A percentile compares a stretch with the other conserved stretches of the same genome.
These are phyloP conservation scores for Nomada goodeniana DNA, from an alignment of 2,888 invertebrate species.

Conservation along the genomic window DNA sequence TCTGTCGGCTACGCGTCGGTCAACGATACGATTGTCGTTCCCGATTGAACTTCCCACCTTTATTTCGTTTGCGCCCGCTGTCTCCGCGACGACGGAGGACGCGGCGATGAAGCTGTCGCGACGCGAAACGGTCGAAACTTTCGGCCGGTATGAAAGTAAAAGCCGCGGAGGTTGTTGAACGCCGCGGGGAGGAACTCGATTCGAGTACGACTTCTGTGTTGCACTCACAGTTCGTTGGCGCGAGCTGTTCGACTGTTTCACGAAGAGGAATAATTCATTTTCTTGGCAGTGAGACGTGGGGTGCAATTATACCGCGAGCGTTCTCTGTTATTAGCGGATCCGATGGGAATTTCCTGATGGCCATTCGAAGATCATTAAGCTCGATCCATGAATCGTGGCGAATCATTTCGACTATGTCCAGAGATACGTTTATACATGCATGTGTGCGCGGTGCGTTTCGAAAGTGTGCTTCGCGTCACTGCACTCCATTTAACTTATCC, in stretches of 20 bases:
- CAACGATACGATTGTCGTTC: neutral
- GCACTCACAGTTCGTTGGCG: no score
- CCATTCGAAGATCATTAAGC: constrained; percentile 6
- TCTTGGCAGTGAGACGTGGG: neutral
- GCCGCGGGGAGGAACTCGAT: no score
- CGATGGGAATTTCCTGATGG: neutral
- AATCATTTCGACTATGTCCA: no score
- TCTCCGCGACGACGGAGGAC: neutral
- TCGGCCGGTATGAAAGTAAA: neutral
- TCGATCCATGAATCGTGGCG: neutral
- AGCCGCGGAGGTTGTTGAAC: neutral
- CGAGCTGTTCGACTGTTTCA: no score
- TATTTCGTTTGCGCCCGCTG: neutral
- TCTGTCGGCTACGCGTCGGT: neutral
- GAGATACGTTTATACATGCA: neutral
- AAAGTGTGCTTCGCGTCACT: neutral
- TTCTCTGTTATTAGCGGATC: neutral
- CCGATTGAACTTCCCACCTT: neutral
- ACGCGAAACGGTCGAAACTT: neutral
- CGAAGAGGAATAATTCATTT: constrained; percentile 9
- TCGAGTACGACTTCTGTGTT: no score
- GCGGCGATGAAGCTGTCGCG: no score
- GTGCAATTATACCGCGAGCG: neutral
- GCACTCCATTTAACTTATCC: neutral
- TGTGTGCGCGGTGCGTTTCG: neutral